Evolutionary conservation across 2,797 vertebrate species (phyloP).

Genomic region (Ciconia nigra): DNA sequence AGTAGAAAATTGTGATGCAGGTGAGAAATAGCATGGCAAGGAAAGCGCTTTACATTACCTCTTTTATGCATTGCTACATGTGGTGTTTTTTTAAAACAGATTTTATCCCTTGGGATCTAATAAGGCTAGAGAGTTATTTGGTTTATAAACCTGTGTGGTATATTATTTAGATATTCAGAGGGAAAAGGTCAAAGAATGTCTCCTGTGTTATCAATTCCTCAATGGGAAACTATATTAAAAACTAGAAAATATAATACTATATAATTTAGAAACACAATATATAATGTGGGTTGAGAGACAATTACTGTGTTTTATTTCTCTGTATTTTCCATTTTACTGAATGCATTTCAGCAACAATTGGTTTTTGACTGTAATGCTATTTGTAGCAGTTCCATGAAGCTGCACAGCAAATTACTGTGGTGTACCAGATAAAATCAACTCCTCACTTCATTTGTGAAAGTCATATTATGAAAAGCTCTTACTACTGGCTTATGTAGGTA

Average conservation of each 20-base stretch:
- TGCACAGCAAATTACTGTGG: constrained; percentile 68
- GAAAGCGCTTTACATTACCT: constrained; percentile 55
- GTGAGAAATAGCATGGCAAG: constrained; percentile 41
- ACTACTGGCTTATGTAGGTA: constrained; percentile 32
- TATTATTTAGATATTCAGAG: constrained; percentile 73
- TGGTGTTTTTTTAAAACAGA: constrained; percentile 56
- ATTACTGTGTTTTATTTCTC: constrained; percentile 73
- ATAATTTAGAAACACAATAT: constrained; percentile 71
- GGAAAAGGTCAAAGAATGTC: constrained; percentile 70
- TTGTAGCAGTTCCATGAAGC: constrained; percentile 73
- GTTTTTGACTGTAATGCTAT: constrained; percentile 70
- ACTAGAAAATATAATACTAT: constrained; percentile 67
- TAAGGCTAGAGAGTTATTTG: constrained; percentile 62
- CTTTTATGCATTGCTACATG: constrained; percentile 54
- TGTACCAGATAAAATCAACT: constrained; percentile 68
- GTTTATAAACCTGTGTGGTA: constrained; percentile 66
- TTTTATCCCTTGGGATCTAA: constrained; percentile 74
- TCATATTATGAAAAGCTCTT: constrained; percentile 38
- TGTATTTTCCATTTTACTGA: constrained; percentile 73
- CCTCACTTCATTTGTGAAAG: constrained; percentile 58
- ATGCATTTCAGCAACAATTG: constrained; percentile 72
- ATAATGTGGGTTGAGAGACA: constrained; percentile 71
- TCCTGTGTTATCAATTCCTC: constrained; percentile 71
- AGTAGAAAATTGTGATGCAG: constrained; percentile 48
- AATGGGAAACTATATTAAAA: constrained; percentile 75